Evolutionary conservation across 1,140 invertebrate genomes (phyloP).

Genomic region (Drosophila lacteicornis): DNA sequence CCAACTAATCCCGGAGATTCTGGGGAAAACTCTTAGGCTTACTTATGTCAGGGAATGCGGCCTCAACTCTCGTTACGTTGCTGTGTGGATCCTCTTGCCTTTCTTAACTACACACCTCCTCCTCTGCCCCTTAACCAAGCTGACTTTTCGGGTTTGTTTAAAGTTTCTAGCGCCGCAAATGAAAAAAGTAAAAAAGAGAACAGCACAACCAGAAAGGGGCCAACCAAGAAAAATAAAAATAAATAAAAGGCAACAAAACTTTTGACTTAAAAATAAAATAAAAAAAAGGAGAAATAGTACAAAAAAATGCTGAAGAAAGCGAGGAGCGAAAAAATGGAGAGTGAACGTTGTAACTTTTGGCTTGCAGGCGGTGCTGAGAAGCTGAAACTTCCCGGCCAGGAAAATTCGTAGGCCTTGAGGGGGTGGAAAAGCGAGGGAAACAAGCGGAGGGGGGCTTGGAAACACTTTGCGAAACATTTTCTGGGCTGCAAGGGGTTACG

Average conservation of each 20-base stretch:
- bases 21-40: constrained; percentile 67
- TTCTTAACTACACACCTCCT: constrained; percentile 8
- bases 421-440: not conserved
- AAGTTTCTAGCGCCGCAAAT: constrained; percentile 54
- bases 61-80: constrained; percentile 48
- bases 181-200: constrained; percentile 27
- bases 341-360: constrained; percentile 67
- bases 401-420: constrained; percentile 33
- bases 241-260: constrained; percentile 75
- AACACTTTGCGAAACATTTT: constrained; percentile 58
- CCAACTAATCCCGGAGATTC: constrained; percentile 48
- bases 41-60: constrained; percentile 69
- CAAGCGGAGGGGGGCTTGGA: not conserved
- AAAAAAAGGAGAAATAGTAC: not conserved
- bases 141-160: constrained; percentile 69
- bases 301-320: constrained; percentile 21
- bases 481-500: not conserved
- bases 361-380: constrained; percentile 42
- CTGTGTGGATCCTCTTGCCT: constrained; percentile 5
- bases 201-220: constrained; percentile 21
- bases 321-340: constrained; percentile 35
- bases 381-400: constrained; percentile 47
- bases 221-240: constrained; percentile 58
- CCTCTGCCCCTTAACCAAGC: constrained; percentile 6
- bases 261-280: constrained; percentile 35